Evolutionary conservation across 2,888 invertebrate species (phyloP), one percentile per base, ranked within the genome.

Genomic region (Biston betularia): DNA sequence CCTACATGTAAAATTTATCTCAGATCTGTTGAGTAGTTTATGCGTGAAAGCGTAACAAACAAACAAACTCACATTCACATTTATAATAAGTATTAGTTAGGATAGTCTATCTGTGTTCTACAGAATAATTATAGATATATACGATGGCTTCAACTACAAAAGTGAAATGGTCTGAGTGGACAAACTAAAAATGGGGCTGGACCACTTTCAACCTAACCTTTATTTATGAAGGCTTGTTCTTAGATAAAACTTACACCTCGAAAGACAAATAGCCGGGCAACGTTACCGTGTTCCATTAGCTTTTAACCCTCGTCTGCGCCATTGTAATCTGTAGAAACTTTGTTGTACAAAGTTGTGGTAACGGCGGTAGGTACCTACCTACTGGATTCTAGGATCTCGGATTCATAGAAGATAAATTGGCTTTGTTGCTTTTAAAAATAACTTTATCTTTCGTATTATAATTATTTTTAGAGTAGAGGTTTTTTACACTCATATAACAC

Each of bases 271-370:
- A 58, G 58, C 57, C 35, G 46, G 52, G 61, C 45, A 59, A 48
- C 57, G 62, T 68, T 68, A 72, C 66, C 68, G 65, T 69, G 65
- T 66, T 65, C 72, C 68, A 72, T 73, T 71, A 69, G 65, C 65
- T 68, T 68, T 69, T 71, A 73, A 69, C 62, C 67, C 65, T 71
- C 65, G 65, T 69, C 59, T 53, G 44, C 55, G 54, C 59, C 62
- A 63, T 69, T 73, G 65, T 68, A 69, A 71, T 68, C 65, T 69
- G 70, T 63, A 35, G 58, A 62, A 68, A 68, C 54, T 68, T 64
- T 58, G 61, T 50, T 48, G 15, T 8, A 58, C 65, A 49, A 64
- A 68, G 64, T 68, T 65, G 60, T n/a, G 54, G 40, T 38, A 49
- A 12, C 15, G 35, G 11, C 50, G 34, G 33, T n/a, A 11, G n/a